Conservation (phyloP, 1,140 invertebrate species). For the Caenorhabditis briggsae region DNA sequence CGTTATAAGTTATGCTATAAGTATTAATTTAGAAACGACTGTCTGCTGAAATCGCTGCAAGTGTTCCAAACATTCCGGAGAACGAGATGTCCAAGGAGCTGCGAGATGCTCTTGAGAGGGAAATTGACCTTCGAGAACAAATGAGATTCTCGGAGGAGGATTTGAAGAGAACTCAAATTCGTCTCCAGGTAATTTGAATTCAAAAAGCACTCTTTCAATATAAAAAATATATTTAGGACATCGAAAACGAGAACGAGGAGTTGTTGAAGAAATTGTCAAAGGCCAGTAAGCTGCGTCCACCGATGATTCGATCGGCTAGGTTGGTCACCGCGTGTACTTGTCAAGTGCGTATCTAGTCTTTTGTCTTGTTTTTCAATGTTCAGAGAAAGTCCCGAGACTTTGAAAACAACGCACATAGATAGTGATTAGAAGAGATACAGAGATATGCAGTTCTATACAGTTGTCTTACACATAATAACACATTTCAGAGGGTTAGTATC, state of each 20-base stretch:
- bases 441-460: background rate
- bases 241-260: conserved; percentile 77
- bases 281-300: conserved; percentile 66
- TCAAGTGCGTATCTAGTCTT: conserved; percentile 57
- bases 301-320: conserved; percentile 75
- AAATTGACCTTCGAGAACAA: conserved; percentile 86
- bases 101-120: conserved; percentile 90
- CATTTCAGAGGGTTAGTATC: conserved; percentile 44
- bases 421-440: background rate
- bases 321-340: conserved; percentile 59
- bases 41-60: conserved; percentile 66
- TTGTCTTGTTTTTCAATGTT: conserved; percentile 38
- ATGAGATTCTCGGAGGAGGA: conserved; percentile 76
- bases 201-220: too few species aligned
- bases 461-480: conserved; percentile 41
- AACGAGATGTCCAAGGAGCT: conserved; percentile 80
- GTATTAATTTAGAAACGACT: conserved; percentile 67
- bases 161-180: conserved; percentile 70
- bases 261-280: conserved; percentile 72
- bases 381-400: background rate
- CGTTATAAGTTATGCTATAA: background rate
- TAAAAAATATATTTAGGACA: conserved; percentile 66
- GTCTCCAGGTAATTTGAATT: conserved; percentile 66
- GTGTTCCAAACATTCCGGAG: conserved; percentile 49
- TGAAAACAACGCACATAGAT: background rate